Conservation (phyloP, 2,888 invertebrate species). For the Branchipolynoe longqiensis region DNA sequence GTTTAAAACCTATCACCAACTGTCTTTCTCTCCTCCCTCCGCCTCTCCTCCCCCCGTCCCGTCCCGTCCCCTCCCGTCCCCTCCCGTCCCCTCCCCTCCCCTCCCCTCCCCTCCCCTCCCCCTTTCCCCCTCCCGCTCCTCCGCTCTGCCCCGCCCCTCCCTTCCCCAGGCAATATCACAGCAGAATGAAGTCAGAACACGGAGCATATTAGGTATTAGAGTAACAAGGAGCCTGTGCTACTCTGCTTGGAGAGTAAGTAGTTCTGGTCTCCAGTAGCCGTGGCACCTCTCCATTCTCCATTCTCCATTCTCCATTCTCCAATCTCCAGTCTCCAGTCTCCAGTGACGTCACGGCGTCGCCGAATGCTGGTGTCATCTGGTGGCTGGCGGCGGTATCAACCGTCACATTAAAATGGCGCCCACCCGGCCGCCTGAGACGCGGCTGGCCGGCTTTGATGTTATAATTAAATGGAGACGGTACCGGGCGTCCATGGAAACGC, state of each 20-base stretch:
- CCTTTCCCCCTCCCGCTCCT: no score
- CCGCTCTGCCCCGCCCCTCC: no score
- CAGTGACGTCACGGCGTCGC: background rate
- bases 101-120: no score
- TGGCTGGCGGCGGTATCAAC: background rate
- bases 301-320: no score
- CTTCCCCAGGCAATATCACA: no score
- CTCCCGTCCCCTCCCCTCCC: no score
- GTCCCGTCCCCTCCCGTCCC: no score
- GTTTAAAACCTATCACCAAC: no score
- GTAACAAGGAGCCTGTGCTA: background rate
- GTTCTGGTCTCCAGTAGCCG: background rate
- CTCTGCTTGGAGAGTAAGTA: conserved; percentile 8
- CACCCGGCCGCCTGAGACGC: background rate
- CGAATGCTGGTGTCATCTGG: conserved; percentile 4
- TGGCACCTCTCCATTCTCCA: no score
- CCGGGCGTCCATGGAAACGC: background rate
- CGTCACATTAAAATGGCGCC: background rate
- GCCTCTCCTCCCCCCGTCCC: no score
- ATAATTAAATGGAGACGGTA: conserved; percentile 37
- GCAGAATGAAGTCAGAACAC: no score
- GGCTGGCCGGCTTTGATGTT: conserved; percentile 9
- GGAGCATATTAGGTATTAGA: background rate
- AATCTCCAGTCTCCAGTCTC: background rate
- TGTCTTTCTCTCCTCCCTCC: no score